Evolutionary conservation across 2,797 vertebrate species (phyloP).

Genomic region (Psittacula echo): DNA sequence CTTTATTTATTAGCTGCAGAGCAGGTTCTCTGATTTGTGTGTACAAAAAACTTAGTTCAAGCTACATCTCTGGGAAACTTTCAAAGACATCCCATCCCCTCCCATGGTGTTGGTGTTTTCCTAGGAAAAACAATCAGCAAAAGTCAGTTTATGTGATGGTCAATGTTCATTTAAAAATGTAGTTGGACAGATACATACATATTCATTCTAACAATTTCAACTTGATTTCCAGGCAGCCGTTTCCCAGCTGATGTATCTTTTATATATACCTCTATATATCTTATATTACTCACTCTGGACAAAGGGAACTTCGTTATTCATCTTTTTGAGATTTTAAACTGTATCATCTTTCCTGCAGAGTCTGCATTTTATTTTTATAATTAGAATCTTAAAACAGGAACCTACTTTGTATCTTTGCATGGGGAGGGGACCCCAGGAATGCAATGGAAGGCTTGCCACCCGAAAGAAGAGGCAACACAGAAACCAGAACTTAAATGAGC

Average conservation of each 20-base stretch:
- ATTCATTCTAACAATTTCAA: neutral
- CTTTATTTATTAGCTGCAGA: constrained; percentile 16
- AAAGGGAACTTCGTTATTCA: neutral
- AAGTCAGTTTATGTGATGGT: neutral
- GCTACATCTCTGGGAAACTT: neutral
- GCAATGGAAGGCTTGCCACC: neutral
- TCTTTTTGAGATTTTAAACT: neutral
- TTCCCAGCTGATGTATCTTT: neutral
- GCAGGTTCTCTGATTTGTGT: neutral
- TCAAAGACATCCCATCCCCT: neutral
- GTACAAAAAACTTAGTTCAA: neutral
- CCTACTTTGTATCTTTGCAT: neutral
- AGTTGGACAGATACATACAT: neutral
- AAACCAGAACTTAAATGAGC: neutral
- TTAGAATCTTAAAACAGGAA: neutral
- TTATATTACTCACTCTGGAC: neutral
- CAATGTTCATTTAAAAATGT: neutral
- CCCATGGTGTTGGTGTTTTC: neutral
- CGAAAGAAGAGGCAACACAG: neutral
- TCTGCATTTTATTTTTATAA: neutral
- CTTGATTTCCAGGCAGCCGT: neutral
- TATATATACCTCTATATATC: neutral
- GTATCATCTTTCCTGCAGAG: neutral
- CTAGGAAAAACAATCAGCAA: neutral
- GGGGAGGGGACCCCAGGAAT: neutral